A percentile compares a stretch with the other conserved stretches of the same genome.
These are phyloP conservation scores for Apotomis capreana DNA, from an alignment of 2,888 invertebrate species.

Conservation along the genomic window DNA sequence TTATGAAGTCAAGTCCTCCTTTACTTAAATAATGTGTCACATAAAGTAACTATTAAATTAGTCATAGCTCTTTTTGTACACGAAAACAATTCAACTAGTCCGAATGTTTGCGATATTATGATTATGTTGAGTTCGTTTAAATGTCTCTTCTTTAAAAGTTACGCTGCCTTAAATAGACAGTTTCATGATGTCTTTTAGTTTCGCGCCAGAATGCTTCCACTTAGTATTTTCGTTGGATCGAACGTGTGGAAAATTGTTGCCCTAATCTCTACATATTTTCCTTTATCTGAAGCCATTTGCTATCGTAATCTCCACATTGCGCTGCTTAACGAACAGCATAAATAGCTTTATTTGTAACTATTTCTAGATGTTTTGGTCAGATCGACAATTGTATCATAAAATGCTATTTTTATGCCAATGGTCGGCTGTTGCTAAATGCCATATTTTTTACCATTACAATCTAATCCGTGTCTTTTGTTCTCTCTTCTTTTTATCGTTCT, in stretches of 20 bases:
- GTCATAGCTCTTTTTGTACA: too few species aligned
- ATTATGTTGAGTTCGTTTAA: too few species aligned
- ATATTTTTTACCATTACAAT: neutral
- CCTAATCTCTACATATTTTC: conserved; percentile 2
- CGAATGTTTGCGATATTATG: too few species aligned
- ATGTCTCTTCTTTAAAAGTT: too few species aligned
- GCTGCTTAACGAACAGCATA: conserved; percentile 8
- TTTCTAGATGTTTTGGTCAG: conserved; percentile 25
- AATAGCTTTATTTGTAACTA: conserved; percentile 32
- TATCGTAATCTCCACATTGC: conserved; percentile 23
- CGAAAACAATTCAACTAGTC: too few species aligned
- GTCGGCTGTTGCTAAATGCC: conserved; percentile 10
- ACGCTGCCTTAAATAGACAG: too few species aligned
- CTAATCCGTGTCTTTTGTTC: neutral
- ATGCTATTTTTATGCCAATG: conserved; percentile 16
- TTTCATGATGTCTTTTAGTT: too few species aligned
- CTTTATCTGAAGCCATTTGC: conserved; percentile 19
- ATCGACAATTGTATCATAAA: conserved; percentile 29
- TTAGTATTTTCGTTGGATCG: too few species aligned
- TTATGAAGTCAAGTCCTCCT: too few species aligned
- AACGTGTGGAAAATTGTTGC: neutral
- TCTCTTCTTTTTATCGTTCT: neutral
- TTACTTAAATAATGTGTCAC: too few species aligned
- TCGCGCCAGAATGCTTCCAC: too few species aligned
- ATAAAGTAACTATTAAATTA: too few species aligned